These are phyloP conservation scores for Lasioglossum villosulum DNA, from an alignment of 2,888 invertebrate species.

Conservation along the genomic window DNA sequence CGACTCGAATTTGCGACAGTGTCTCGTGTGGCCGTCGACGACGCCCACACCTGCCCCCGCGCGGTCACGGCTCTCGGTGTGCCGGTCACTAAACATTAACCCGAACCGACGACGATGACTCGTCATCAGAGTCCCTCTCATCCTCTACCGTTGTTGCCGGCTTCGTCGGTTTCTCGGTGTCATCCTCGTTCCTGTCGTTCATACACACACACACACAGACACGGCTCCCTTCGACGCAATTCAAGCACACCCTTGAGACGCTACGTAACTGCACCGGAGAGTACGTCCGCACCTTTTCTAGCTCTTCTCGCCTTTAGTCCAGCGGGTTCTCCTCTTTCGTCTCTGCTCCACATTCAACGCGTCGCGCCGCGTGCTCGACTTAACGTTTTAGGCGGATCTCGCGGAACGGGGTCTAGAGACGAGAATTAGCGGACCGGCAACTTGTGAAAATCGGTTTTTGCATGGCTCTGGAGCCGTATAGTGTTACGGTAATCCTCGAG, in stretches of 20 bases:
- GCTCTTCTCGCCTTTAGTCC: conserved; percentile 5
- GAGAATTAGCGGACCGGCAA: not conserved
- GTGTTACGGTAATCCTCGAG: conserved; percentile 1
- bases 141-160: conserved; percentile 41
- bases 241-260: conserved; percentile 79
- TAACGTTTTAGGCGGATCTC: conserved; percentile 20
- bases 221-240: conserved; percentile 61
- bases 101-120: conserved; percentile 16
- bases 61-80: conserved; percentile 17
- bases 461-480: not conserved
- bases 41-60: conserved; percentile 28
- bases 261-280: conserved; percentile 76
- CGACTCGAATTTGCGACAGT: conserved; percentile 50
- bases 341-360: conserved; percentile 53
- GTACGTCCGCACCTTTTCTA: conserved; percentile 57
- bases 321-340: conserved; percentile 28
- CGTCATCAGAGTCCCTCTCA: conserved; percentile 23
- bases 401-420: not conserved
- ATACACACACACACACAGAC: not conserved
- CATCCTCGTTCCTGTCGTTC: conserved; percentile 13
- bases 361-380: conserved; percentile 19
- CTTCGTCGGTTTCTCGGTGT: conserved; percentile 17
- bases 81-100: conserved; percentile 61
- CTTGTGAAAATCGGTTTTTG: not conserved
- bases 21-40: conserved; percentile 17